Evolutionary conservation across 1,140 invertebrate genomes (phyloP).

Genomic region (Bombus fervidus): DNA sequence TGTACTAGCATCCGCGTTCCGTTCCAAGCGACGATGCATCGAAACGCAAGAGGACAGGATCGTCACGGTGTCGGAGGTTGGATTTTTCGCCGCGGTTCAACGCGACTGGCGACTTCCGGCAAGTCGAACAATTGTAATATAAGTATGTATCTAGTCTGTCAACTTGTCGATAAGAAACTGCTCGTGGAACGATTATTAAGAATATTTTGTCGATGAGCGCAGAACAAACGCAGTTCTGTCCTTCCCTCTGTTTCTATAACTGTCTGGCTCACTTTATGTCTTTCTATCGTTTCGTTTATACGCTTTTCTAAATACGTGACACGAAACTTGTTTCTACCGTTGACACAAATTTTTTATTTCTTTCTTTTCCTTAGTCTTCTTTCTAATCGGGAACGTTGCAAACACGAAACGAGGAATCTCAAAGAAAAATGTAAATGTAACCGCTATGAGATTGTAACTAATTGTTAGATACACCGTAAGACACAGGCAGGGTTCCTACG

Average conservation of each 20-base stretch:
- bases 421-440: conserved; percentile 23
- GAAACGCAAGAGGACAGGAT: background rate
- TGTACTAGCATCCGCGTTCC: background rate
- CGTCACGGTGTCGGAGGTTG: background rate
- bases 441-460: conserved; percentile 47
- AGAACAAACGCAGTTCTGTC: conserved; percentile 6
- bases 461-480: conserved; percentile 51
- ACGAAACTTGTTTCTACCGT: too few species aligned
- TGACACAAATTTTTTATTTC: background rate
- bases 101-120: conserved; percentile 44
- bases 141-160: conserved; percentile 56
- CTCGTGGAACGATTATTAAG: conserved; percentile 44
- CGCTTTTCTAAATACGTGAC: background rate
- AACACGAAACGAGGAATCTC: conserved; percentile 24
- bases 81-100: conserved; percentile 10
- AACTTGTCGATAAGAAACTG: conserved; percentile 38
- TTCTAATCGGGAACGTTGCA: conserved; percentile 45
- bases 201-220: conserved; percentile 30
- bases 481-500: conserved; percentile 70
- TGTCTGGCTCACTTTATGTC: background rate
- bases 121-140: conserved; percentile 52
- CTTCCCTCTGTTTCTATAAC: background rate
- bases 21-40: background rate
- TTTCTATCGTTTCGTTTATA: background rate
- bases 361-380: background rate